Conservation (phyloP, 2,113 vertebrate species). For the Sapajus apella region DNA sequence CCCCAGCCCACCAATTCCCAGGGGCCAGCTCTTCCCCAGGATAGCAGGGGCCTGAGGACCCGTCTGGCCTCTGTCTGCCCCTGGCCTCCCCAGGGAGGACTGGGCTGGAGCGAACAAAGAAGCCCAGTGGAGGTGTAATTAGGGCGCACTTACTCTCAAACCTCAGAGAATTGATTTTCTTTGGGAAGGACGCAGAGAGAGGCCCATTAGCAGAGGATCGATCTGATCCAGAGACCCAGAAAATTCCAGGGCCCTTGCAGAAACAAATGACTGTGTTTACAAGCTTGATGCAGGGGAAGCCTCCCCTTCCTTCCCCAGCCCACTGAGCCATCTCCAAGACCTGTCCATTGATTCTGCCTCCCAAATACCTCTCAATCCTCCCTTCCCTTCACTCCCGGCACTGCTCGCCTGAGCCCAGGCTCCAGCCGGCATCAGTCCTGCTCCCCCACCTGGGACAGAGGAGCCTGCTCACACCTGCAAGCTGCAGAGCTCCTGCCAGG, state of each 20-base stretch:
- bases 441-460: fast-evolving
- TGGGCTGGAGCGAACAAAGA: not conserved
- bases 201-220: not conserved
- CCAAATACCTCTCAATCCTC: fast-evolving
- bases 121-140: not conserved
- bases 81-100: not conserved
- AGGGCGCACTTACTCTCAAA: not conserved
- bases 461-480: not conserved
- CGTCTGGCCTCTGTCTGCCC: not conserved
- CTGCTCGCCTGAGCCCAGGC: fast-evolving
- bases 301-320: not conserved
- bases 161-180: constrained; percentile 32
- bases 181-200: not conserved
- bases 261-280: not conserved
- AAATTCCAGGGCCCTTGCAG: not conserved
- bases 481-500: not conserved
- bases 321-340: not conserved
- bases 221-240: not conserved
- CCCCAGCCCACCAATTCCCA: not conserved
- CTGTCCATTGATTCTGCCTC: not conserved
- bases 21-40: not conserved
- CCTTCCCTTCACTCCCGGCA: not conserved
- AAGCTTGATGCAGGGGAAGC: not conserved
- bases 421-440: too few relatives aligned
- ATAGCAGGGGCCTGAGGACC: not conserved